phyloP scores from a whole-genome alignment of 2,113 vertebrate species.

The Dissostichus mawsoni region DNA sequence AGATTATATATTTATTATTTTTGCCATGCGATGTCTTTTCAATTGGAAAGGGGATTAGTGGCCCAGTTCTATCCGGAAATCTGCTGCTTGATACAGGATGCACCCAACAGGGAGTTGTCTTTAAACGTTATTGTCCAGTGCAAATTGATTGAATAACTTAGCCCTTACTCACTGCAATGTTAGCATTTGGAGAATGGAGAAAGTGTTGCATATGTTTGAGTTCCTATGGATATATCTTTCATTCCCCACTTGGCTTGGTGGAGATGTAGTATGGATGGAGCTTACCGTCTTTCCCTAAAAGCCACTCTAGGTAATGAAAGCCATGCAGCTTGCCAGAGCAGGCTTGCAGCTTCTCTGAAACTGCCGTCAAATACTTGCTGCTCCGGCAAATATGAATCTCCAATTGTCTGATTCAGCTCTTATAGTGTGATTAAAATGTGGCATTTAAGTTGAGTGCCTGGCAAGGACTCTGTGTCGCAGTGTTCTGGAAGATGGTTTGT shows the following conservation, averaged over 20 bases:
- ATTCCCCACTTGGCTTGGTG: constrained; percentile 59
- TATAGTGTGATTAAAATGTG: constrained; percentile 73
- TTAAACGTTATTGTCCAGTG: constrained; percentile 35
- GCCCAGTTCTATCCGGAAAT: constrained; percentile 37
- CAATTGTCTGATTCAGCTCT: constrained; percentile 78
- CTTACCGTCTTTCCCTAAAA: constrained; percentile 66
- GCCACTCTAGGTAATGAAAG: constrained; percentile 84
- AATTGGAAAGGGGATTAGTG: constrained; percentile 47
- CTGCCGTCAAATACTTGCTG: constrained; percentile 83
- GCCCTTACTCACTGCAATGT: constrained; percentile 29
- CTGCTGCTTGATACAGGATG: constrained; percentile 30
- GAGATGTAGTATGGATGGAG: constrained; percentile 53
- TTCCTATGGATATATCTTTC: constrained; percentile 57
- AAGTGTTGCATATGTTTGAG: constrained; percentile 40
- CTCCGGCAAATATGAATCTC: constrained; percentile 81
- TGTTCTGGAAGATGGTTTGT: constrained; percentile 6
- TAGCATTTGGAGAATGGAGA: constrained; percentile 37
- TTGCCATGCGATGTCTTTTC: constrained; percentile 22
- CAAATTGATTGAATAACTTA: constrained; percentile 43
- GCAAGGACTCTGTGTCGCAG: constrained; percentile 13
- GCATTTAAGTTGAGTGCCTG: constrained; percentile 52
- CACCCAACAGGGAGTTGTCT: constrained; percentile 34
- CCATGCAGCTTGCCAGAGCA: constrained; percentile 69
- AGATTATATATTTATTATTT: constrained; percentile 29
- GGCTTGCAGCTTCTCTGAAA: constrained; percentile 64